Conservation (phyloP, 2,888 invertebrate genomes). For the Drosophila ezoana region DNA sequence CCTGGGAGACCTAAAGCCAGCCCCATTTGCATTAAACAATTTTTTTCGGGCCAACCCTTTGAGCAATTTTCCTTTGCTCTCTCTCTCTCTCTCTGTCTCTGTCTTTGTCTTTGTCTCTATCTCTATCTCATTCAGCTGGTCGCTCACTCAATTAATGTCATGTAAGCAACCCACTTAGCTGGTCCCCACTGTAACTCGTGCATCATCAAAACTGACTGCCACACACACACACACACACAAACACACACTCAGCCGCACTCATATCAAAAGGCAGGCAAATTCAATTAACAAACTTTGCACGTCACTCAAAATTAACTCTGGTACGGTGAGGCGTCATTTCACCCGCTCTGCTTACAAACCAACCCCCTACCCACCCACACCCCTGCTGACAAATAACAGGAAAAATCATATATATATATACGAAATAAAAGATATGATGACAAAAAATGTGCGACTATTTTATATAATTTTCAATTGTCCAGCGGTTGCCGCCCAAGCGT, state of each 20-base stretch:
- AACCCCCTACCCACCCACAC: neutral
- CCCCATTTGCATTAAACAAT: constrained; percentile 73
- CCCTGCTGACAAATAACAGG: constrained; percentile 66
- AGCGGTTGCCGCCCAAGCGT: constrained; percentile 64
- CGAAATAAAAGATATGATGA: constrained; percentile 40
- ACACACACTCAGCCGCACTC: constrained; percentile 8
- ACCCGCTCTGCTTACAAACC: constrained; percentile 11
- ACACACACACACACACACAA: constrained; percentile 29
- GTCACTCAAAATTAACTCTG: constrained; percentile 77
- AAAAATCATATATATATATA: constrained; percentile 22
- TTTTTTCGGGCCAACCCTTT: constrained; percentile 55
- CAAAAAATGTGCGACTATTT: constrained; percentile 61
- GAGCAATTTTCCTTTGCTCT: constrained; percentile 43
- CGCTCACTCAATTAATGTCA: constrained; percentile 76
- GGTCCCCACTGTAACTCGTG: constrained; percentile 72
- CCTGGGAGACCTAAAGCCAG: constrained; percentile 54
- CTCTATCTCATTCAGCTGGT: constrained; percentile 13
- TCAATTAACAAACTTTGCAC: constrained; percentile 80
- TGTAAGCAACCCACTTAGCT: constrained; percentile 80
- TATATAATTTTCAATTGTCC: constrained; percentile 78
- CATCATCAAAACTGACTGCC: constrained; percentile 58
- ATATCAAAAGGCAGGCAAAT: constrained; percentile 71
- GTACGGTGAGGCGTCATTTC: constrained; percentile 64
- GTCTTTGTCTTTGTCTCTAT: neutral
- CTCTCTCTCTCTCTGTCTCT: neutral